Evolutionary conservation across 2,888 invertebrate species (phyloP), one percentile per base, ranked within the genome.

Genomic region (Mesoligia furuncula): DNA sequence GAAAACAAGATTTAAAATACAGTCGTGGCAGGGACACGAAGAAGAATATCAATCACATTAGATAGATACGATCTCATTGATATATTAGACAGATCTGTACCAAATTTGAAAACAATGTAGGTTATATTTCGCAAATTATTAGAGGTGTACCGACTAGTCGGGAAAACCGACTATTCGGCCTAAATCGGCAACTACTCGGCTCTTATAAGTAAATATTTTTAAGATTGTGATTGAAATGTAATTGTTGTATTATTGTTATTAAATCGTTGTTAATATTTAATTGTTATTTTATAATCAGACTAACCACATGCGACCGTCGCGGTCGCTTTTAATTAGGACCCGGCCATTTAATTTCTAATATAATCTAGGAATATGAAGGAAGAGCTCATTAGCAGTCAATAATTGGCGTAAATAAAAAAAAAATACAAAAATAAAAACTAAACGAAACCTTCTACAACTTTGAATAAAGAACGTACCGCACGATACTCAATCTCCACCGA

Each of bases 61-160:
- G 51, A 31, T 5, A 31, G 61, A 48, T 59, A 36, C 77, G 27
- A 77, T 59, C 45, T 59, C 11, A 36, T 27, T 36, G 15, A 36
- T 48, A 36, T 48, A 24, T 27, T 36, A 27, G 77, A 59, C 24
- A 59, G 59, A 76, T 36, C n/a, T 45, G n/a, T 36, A 15, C n/a
- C 4, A 27, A 42, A 62, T 62, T 62, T 13, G 15, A 80, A 27
- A 59, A 61, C 6, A 31, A 39, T 51, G 1, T 27, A 8, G 5
- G 17, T n/a, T 11, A 2, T 54, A 45, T 79, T 79, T 54, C 5
- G 15, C 0, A 13, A 39, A 51, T 27, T n/a, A 20, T 24, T n/a
- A 31, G 24, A 39, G 6, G 66, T 54, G 8, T 20, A 24, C 20
- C 24, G 24, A 8, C 54, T 54, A 54, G 24, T 54, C 54, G 11